Evolutionary conservation across 2,888 invertebrate genomes (phyloP).

Genomic region (Ochropleura leucogaster): DNA sequence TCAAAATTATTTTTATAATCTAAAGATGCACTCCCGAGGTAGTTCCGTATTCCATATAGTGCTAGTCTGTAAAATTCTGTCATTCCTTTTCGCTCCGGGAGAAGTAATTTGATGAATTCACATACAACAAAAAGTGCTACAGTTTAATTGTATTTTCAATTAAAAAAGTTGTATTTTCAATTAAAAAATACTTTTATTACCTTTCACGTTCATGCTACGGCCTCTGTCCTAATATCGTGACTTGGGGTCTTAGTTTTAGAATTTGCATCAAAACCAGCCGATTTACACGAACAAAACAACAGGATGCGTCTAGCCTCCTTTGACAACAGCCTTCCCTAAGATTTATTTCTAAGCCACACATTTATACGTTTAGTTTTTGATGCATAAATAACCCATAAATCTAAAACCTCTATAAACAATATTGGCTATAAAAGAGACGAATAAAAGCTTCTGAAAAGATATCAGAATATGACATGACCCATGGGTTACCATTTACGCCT

Average conservation of each 20-base stretch:
- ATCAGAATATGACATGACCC: slow-evolving; percentile 1
- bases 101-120: too few species aligned
- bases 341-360: not conserved
- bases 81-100: too few species aligned
- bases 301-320: not conserved
- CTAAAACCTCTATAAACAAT: not conserved
- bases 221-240: not conserved
- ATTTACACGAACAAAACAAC: not conserved
- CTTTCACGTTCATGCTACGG: too few species aligned
- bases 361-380: not conserved
- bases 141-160: too few species aligned
- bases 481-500: slow-evolving; percentile 2
- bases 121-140: too few species aligned
- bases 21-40: too few species aligned
- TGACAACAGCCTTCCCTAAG: not conserved
- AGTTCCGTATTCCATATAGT: too few species aligned
- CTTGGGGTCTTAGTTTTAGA: not conserved
- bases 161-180: too few species aligned
- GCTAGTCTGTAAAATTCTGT: too few species aligned
- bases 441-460: slow-evolving; percentile 7
- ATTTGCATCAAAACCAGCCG: not conserved
- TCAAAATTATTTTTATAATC: too few species aligned
- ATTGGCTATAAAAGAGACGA: slow-evolving; percentile 3
- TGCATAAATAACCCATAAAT: slow-evolving; percentile 1
- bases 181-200: too few species aligned